Percentiles rank a stretch among this genome's conserved stretches.
Conservation (phyloP, 2,888 invertebrate species). For the Agrotis puta region DNA sequence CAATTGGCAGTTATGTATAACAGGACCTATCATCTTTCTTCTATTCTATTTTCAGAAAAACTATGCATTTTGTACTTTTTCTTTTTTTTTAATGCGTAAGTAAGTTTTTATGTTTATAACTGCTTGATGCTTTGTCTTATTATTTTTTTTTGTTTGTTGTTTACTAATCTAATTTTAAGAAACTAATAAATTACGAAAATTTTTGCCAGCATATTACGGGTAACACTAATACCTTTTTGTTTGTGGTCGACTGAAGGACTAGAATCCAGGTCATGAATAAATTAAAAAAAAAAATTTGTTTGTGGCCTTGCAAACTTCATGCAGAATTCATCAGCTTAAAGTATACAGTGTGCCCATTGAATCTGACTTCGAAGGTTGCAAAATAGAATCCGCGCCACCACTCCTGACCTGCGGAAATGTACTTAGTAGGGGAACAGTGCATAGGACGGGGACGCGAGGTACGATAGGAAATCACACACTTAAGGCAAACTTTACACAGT, state of each 20-base stretch:
- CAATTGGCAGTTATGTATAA: too few relatives aligned
- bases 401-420: too few relatives aligned
- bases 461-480: too few relatives aligned
- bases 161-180: slow-evolving; percentile 17
- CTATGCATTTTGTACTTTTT: slow-evolving; percentile 9
- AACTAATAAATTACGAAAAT: slow-evolving; percentile 1
- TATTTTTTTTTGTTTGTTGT: slow-evolving; percentile 16
- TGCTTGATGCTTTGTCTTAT: slow-evolving; percentile 46
- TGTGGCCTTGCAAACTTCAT: slow-evolving; percentile 6
- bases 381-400: too few relatives aligned
- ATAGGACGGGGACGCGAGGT: too few relatives aligned
- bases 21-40: neutral
- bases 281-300: too few relatives aligned
- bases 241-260: too few relatives aligned
- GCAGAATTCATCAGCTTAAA: slow-evolving; percentile 14
- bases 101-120: slow-evolving; percentile 49
- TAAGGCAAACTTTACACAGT: too few relatives aligned
- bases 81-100: slow-evolving; percentile 54
- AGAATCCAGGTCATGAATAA: too few relatives aligned
- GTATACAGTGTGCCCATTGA: slow-evolving; percentile 21
- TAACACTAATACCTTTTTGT: slow-evolving; percentile 8
- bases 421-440: too few relatives aligned
- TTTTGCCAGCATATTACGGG: neutral
- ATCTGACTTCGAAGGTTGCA: neutral
- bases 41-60: slow-evolving; percentile 2